Base-by-base conservation (phyloP, 64 coral and sea anemone genomes). In the Porites australiensis region DNA sequence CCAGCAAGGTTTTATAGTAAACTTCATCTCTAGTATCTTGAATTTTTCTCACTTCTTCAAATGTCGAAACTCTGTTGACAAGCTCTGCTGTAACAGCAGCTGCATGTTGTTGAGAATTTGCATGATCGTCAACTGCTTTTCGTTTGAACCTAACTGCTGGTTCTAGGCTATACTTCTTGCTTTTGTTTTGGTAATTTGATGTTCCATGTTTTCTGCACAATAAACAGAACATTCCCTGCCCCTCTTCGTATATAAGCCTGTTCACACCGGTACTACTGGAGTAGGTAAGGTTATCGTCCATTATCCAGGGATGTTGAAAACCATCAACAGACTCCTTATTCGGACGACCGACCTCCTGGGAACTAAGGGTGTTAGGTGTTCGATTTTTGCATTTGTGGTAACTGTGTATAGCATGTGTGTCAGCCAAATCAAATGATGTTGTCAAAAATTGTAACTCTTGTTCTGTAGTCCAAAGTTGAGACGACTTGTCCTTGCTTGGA, bases 251-350 rank as follows among this genome's bases (percentile, higher is more conserved):
- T 64, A 86, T 66, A 0, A 92, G 78, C 90, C 71, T 86, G 79
- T 86, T 47, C 23, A 83, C 73, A 44, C 63, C 43, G 1, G 80
- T 77, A 27, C 59, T 68, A n/a, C 61, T 62, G 62, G 57, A 86
- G 50, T 75, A 92, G 14, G 54, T 69, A 53, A 92, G 2, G 6
- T 86, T 19, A 21, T 83, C 67, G 20, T 92, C 89, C 45, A 91
- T 76, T 58, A 92, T 82, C 90, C 90, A 90, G n/a, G 4, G 53
- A 82, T 85, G 90, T 75, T 92, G 68, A 92, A 92, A 83, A 22
- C 72, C 22, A 75, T 92, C 90, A 67, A 70, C 69, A 16, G 74
- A 79, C 21, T 61, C 47, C 54, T 61, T 64, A 53, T 76, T 79
- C 23, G 75, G 70, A 1, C 47, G 62, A 47, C 19, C 7, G n/a